Conservation (phyloP, 2,888 invertebrate genomes). For the Fissipunctia ypsillon region DNA sequence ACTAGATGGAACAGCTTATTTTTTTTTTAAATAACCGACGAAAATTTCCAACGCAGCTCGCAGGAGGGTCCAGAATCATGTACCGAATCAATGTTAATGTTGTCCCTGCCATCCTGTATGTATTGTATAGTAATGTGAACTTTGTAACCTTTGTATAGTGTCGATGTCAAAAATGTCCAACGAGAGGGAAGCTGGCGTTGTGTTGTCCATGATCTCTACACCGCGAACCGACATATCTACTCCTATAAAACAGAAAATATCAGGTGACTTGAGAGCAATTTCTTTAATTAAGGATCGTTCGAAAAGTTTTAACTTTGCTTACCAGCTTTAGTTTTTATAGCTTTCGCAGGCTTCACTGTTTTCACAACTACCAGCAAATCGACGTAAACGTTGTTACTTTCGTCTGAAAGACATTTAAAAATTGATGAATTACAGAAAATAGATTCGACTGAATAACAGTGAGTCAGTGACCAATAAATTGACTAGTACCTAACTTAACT, state of each 20-base stretch:
- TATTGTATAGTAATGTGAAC: too few species aligned
- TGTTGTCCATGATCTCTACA: slow-evolving; percentile 92
- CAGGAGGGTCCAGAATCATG: too few species aligned
- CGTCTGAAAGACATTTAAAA: slow-evolving; percentile 74
- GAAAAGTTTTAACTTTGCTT: slow-evolving; percentile 20
- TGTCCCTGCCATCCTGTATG: too few species aligned
- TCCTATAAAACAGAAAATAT: slow-evolving; percentile 71
- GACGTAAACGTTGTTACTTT: slow-evolving; percentile 87
- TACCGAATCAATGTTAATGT: too few species aligned
- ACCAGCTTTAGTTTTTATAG: slow-evolving; percentile 91
- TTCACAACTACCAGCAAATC: slow-evolving; percentile 93
- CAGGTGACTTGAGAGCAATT: neutral
- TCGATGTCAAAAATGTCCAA: slow-evolving; percentile 93
- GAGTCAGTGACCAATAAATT: neutral
- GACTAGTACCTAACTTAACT: too few species aligned
- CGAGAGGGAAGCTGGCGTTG: slow-evolving; percentile 90
- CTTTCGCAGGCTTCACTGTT: slow-evolving; percentile 91
- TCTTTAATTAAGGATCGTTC: neutral
- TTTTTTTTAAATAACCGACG: too few species aligned
- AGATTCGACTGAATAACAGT: neutral
- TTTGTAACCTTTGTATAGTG: slow-evolving; percentile 91
- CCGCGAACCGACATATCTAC: slow-evolving; percentile 91
- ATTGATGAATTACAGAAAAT: neutral
- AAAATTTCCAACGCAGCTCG: too few species aligned
- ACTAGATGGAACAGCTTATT: too few species aligned